Evolutionary conservation across 92 coral and sea anemone genomes (phyloP), one percentile per base, ranked within the genome.

Genomic region (Muricea muricata): DNA sequence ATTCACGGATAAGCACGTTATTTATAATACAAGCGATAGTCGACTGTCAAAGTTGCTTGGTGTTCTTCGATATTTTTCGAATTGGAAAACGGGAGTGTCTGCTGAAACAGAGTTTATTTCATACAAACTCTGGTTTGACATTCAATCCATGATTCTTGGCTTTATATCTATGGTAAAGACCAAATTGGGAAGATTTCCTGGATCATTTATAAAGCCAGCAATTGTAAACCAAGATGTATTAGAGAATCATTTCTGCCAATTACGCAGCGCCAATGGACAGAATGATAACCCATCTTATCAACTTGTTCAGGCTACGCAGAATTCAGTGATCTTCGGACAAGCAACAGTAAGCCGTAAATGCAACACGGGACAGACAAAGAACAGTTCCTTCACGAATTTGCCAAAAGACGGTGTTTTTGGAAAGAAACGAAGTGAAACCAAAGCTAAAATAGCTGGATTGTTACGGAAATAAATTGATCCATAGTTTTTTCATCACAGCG

Each of bases 21-120:
- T 83, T 18, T 23, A 23, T 0, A 39, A 42, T 11, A 42, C 31
- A 1, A 33, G 39, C 10, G 89, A 89, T 21, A 0, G 13, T 10
- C 32, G 87, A 57, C 0, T 79, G 48, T 25, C 1, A 40, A 58
- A 78, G 23, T 56, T 89, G 29, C 60, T 24, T 46, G n/a, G 47
- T 15, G 74, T 66, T 24, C 72, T 84, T 26, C 23, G 26, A 5
- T 80, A 23, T 40, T 71, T 88, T 42, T 4, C 26, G 4, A 37
- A 88, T 4, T 89, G 92, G 92, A 69, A 67, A 61, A 67, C 57
- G 39, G 20, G 40, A 7, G 75, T 69, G 46, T 31, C 21, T 3
- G 47, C 46, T 13, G 28, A 69, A 14, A 3, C 42, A n/a, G 75
- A 31, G 47, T 69, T 69, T 23, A 31, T 69, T 18, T 69, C 75